Evolutionary conservation across 2,113 vertebrate species (phyloP).

Genomic region (Recurvirostra avosetta): DNA sequence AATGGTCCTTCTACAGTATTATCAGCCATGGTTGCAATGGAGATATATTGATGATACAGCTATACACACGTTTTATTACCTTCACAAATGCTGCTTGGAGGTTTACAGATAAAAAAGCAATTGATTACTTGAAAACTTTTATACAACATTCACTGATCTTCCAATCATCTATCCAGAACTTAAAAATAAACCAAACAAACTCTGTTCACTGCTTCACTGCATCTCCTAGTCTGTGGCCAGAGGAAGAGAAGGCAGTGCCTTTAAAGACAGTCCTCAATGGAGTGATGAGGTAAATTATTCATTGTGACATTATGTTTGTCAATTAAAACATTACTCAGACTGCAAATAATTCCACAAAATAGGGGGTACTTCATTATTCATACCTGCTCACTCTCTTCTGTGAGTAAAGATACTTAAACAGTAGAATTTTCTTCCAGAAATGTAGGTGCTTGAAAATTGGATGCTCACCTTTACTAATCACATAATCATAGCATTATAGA

Average conservation of each 20-base stretch:
- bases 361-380: neutral
- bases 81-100: neutral
- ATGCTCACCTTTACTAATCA: neutral
- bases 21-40: neutral
- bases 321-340: neutral
- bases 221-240: neutral
- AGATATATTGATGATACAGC: neutral
- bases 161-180: neutral
- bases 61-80: no score
- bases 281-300: neutral
- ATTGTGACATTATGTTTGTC: neutral
- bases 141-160: neutral
- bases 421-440: neutral
- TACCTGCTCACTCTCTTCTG: neutral
- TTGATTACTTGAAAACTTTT: neutral
- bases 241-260: neutral
- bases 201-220: neutral
- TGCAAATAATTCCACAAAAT: neutral
- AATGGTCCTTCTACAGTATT: neutral
- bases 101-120: neutral
- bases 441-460: neutral
- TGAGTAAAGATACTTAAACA: neutral
- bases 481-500: neutral
- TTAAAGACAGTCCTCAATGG: neutral
- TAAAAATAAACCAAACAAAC: neutral